Conservation (phyloP, 2,888 invertebrate species). For the Agonopterix alstromeriana region DNA sequence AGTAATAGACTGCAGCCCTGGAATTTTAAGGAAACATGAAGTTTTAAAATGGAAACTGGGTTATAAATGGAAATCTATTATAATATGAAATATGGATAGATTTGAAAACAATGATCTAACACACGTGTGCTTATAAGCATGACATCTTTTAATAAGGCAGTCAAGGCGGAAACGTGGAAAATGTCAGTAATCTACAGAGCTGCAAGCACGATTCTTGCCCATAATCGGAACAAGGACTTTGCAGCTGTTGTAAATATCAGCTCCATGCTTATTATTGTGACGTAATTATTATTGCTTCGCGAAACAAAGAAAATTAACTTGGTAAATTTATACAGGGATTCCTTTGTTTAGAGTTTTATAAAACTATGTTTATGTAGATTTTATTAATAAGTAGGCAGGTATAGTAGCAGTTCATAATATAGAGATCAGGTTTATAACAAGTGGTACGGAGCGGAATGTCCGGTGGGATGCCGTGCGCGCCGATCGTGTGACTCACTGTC, state of each 20-base stretch:
- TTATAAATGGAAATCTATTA: neutral
- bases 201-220: slow-evolving; percentile 68
- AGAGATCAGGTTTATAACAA: slow-evolving; percentile 32
- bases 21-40: too few species aligned
- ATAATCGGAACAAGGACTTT: slow-evolving; percentile 73
- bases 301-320: slow-evolving; percentile 65
- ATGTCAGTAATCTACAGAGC: slow-evolving; percentile 67
- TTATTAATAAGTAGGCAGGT: slow-evolving; percentile 15
- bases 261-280: slow-evolving; percentile 64
- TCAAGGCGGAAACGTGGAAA: slow-evolving; percentile 72
- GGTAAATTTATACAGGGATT: slow-evolving; percentile 30
- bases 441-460: slow-evolving; percentile 46
- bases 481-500: slow-evolving; percentile 50
- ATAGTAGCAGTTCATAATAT: slow-evolving; percentile 21
- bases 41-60: too few species aligned
- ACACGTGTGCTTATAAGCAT: slow-evolving; percentile 50
- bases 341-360: slow-evolving; percentile 27
- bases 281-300: slow-evolving; percentile 56
- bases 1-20: too few species aligned
- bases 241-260: slow-evolving; percentile 72
- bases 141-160: slow-evolving; percentile 69
- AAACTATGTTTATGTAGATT: slow-evolving; percentile 20
- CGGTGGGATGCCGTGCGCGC: slow-evolving; percentile 50
- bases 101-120: slow-evolving; percentile 18
- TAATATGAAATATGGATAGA: neutral